These are phyloP conservation scores for Euphydryas editha DNA, from an alignment of 2,888 invertebrate genomes.

Conservation along the genomic window DNA sequence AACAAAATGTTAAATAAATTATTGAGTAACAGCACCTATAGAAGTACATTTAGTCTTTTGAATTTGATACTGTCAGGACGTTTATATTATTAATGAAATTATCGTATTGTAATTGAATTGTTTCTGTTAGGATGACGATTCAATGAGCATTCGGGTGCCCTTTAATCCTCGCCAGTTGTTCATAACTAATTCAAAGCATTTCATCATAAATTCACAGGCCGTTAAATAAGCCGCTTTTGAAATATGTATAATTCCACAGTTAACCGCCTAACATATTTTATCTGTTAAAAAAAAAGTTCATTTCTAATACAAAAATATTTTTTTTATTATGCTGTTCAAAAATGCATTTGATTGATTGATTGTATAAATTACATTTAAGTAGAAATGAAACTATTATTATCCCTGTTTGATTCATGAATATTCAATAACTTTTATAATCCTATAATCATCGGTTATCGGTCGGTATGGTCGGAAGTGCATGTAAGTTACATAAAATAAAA, in stretches of 20 bases:
- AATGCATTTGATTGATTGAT: neutral
- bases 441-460: no score
- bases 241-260: conserved; percentile 51
- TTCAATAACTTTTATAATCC: no score
- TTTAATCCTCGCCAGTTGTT: conserved; percentile 71
- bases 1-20: no score
- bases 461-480: no score
- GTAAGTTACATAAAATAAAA: no score
- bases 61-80: no score
- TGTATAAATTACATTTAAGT: no score
- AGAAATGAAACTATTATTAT: no score
- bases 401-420: no score
- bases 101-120: conserved; percentile 52
- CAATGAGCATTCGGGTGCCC: conserved; percentile 56
- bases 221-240: conserved; percentile 61
- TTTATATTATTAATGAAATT: conserved; percentile 44
- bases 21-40: no score
- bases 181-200: conserved; percentile 75
- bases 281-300: conserved; percentile 17
- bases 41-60: no score
- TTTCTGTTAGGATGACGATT: conserved; percentile 56
- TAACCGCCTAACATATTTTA: conserved; percentile 17
- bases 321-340: neutral
- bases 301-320: neutral
- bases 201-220: conserved; percentile 65